Evolutionary conservation across 92 coral and sea anemone species (phyloP).

Genomic region (Epizoanthus fatuus): DNA sequence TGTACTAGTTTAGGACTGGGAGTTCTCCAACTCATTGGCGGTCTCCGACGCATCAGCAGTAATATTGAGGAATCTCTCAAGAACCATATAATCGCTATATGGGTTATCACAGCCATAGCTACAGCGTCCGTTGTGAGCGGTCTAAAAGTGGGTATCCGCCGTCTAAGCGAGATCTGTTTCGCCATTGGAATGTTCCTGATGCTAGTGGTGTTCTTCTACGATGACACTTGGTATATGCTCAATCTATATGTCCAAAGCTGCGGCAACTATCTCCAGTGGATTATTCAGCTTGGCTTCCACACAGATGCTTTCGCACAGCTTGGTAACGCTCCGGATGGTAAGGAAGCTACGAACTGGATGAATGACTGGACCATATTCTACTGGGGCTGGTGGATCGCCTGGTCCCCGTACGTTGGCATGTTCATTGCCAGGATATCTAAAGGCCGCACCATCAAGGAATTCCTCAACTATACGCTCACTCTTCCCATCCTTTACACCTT

Average conservation of each 20-base stretch:
- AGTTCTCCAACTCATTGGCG: slow-evolving; percentile 78
- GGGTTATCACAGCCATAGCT: slow-evolving; percentile 90
- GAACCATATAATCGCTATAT: slow-evolving; percentile 89
- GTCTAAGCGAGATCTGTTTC: slow-evolving; percentile 92
- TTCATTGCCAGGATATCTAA: slow-evolving; percentile 93
- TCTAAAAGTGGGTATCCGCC: slow-evolving; percentile 93
- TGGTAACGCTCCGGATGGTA: slow-evolving; percentile 88
- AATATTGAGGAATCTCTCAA: slow-evolving; percentile 61
- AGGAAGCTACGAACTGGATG: slow-evolving; percentile 89
- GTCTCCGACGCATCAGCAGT: slow-evolving; percentile 79
- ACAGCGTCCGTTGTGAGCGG: slow-evolving; percentile 93
- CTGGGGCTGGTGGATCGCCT: slow-evolving; percentile 99
- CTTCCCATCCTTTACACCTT: slow-evolving; percentile 52
- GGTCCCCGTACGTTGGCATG: slow-evolving; percentile 95
- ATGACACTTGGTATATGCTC: slow-evolving; percentile 92
- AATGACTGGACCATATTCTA: slow-evolving; percentile 93
- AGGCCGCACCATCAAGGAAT: slow-evolving; percentile 64
- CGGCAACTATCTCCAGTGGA: slow-evolving; percentile 93
- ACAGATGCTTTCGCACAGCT: slow-evolving; percentile 96
- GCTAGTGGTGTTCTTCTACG: slow-evolving; percentile 85
- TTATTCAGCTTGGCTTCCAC: slow-evolving; percentile 91
- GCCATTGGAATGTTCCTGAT: slow-evolving; percentile 87
- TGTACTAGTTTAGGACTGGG: slow-evolving; percentile 97
- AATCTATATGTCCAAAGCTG: slow-evolving; percentile 87
- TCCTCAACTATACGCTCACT: slow-evolving; percentile 58